Evolutionary conservation across 2,797 vertebrate species (phyloP).

Genomic region (Fratercula arctica): DNA sequence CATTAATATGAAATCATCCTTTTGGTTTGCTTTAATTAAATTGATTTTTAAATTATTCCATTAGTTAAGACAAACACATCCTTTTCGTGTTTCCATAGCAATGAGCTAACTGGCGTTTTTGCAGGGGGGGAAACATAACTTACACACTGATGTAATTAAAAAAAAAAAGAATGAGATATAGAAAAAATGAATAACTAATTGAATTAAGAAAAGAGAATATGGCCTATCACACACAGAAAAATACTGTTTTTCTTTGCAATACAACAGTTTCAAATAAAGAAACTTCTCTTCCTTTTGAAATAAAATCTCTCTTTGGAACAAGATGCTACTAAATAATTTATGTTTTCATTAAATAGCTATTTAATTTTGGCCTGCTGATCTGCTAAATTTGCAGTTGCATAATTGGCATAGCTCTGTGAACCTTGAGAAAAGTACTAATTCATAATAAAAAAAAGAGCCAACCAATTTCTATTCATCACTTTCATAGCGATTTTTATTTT

Average conservation of each 20-base stretch:
- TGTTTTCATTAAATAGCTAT: constrained; percentile 10
- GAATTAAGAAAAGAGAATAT: background rate
- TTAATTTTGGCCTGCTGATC: constrained; percentile 2
- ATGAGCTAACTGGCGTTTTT: background rate
- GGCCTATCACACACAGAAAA: background rate
- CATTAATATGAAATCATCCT: background rate
- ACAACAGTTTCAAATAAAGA: background rate
- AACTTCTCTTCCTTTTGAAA: background rate
- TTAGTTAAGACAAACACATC: background rate
- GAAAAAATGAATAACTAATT: background rate
- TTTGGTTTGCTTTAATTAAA: background rate
- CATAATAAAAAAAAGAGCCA: background rate
- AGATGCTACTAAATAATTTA: background rate
- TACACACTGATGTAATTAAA: background rate
- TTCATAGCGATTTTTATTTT: background rate
- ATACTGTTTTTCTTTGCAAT: background rate
- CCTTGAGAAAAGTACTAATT: background rate
- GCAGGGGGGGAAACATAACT: background rate
- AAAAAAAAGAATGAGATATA: background rate
- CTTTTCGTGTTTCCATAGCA: background rate
- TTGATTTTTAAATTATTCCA: background rate
- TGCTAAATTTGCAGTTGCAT: background rate
- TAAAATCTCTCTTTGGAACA: background rate
- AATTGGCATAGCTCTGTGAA: background rate
- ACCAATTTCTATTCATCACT: background rate